Base-by-base conservation (phyloP, 2,888 invertebrate species). In the Drosophila neonasuta region DNA sequence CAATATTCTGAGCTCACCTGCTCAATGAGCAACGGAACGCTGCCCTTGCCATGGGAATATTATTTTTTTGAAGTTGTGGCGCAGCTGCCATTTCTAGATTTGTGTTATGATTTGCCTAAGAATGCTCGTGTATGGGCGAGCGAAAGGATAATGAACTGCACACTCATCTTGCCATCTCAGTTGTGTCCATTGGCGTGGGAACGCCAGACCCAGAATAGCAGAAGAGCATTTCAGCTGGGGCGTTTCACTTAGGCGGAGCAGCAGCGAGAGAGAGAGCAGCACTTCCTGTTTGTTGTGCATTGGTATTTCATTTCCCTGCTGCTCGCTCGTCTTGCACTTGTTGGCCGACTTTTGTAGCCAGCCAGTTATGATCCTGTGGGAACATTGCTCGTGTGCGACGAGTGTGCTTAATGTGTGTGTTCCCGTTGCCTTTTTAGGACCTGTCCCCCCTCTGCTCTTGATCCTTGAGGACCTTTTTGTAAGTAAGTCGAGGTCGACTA, bases 1-100 rank as follows among this genome's bases (percentile, higher is more conserved):
- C 90, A 79, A 77, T 70, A 77, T 81, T 49, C 49, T 67, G 42
- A 50, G 86, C 88, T 89, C 90, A 90, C 91, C 90, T 90, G 91
- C 90, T 86, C 87, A 56, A 75, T 69, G 72, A 56, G 52, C 85
- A 79, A 46, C 66, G 78, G 56, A 68, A 65, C 78, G 74, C 59
- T 59, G 66, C 48, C 39, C 10, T 15, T 64, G 59, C 64, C 80
- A 88, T 86, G 81, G 87, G 81, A 86, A 88, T 86, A 87, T 61
- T 17, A 42, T 57, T 57, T 57, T 52, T 80, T 83, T 77, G 80
- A 79, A 79, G 73, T 76, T 77, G 75, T 66, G 69, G 75, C 77
- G 68, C 83, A 85, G 83, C 87, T 87, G 83, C 65, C 76, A 74
- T 71, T 86, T 87, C 67, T 81, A 86, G 81, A 86, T 86, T 82